Evolutionary conservation across 1,140 invertebrate species (phyloP), one percentile per base, ranked within the genome.

Genomic region (Sinella curviseta): DNA sequence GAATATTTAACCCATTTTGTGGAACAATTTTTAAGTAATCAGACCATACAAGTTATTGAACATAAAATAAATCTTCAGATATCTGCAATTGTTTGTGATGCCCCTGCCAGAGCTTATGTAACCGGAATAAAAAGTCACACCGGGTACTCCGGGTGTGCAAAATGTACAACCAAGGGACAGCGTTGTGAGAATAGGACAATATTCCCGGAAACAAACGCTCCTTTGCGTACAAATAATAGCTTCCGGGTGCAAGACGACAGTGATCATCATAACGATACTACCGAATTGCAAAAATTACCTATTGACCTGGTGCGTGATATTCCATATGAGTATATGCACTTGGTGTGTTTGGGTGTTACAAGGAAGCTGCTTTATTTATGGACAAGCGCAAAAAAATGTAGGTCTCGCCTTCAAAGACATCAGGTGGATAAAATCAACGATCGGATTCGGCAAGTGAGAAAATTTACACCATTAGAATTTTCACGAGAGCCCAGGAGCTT

Each of bases 141-240:
- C 33, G 85, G 83, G 0, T 86, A 83, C 60, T 77, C 79, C 81
- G 84, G 83, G 1, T 86, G 86, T 82, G 82, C 83, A n/a, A 83
- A 84, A 65, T 86, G 86, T 70, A 78, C 54, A 28, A 76, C 67
- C 76, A 73, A 77, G 74, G 81, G 82, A 35, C 28, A 24, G 8
- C 77, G 54, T 55, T 0, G 14, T 8, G 48, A 81, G 16, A 78
- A 48, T 74, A 24, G 36, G 28, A 30, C 67, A 1, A 2, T 24
- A 31, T 85, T 86, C 78, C 76, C 34, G n/a, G 28, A 76, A 74
- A 84, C 81, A 55, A 81, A 85, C 82, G 76, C 79, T 4, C 16
- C 34, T 12, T 85, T 85, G 75, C 74, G 74, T 31, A 39, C 14
- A 12, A 75, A 48, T n/a, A 48, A n/a, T 39, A 75, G 39, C 12